phyloP scores from a whole-genome alignment of 2,888 invertebrate genomes.

The Electrophaes corylata region DNA sequence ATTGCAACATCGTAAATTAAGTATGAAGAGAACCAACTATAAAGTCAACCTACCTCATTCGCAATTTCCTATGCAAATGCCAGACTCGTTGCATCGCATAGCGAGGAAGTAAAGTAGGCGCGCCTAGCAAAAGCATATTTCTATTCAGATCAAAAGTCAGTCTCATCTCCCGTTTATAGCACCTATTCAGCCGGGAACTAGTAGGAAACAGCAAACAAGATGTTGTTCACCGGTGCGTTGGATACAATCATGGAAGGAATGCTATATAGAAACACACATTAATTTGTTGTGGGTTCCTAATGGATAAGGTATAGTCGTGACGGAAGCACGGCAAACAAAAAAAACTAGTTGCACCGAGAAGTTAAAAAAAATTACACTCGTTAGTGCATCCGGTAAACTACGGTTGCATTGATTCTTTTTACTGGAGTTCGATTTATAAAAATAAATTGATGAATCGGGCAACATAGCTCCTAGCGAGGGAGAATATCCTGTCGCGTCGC shows the following conservation, averaged over 20 bases:
- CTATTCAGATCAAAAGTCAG: slow-evolving; percentile 55
- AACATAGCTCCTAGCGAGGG: slow-evolving; percentile 70
- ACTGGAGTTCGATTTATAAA: slow-evolving; percentile 64
- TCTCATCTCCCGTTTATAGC: slow-evolving; percentile 52
- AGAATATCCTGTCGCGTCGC: slow-evolving; percentile 75
- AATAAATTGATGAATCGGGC: slow-evolving; percentile 72
- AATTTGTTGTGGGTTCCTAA: slow-evolving; percentile 42
- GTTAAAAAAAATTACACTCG: slow-evolving; percentile 77
- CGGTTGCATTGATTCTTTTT: slow-evolving; percentile 74
- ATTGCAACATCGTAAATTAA: slow-evolving; percentile 41
- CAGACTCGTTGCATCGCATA: slow-evolving; percentile 34
- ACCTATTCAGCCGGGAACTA: slow-evolving; percentile 47
- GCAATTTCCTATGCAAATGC: slow-evolving; percentile 37
- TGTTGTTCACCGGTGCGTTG: slow-evolving; percentile 36
- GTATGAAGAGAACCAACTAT: slow-evolving; percentile 34
- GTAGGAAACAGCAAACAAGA: slow-evolving; percentile 49
- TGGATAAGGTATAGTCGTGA: slow-evolving; percentile 57
- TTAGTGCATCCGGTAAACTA: slow-evolving; percentile 83
- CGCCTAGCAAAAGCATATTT: slow-evolving; percentile 39
- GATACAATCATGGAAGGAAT: slow-evolving; percentile 40
- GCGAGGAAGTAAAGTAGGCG: slow-evolving; percentile 9
- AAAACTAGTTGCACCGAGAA: slow-evolving; percentile 63
- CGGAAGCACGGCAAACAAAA: slow-evolving; percentile 72
- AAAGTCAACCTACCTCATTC: slow-evolving; percentile 31
- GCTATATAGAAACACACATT: slow-evolving; percentile 38